Evolutionary conservation across 2,113 vertebrate species (phyloP).

Genomic region (Brachyistius frenatus): DNA sequence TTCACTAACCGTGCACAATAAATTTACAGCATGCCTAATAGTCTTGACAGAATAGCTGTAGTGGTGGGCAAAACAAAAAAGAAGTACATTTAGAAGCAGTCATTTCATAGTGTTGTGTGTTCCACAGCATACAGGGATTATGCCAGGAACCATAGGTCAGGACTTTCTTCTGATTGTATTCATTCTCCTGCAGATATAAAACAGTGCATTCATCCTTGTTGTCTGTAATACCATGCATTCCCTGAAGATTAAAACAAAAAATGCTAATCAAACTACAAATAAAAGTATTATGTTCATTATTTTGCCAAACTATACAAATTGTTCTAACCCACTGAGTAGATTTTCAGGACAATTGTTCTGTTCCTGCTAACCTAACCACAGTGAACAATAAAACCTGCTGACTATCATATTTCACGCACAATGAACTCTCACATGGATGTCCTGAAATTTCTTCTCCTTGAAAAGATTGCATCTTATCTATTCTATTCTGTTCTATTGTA

Average conservation of each 20-base stretch:
- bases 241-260: not conserved
- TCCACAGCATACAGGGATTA: slow-evolving; percentile 31
- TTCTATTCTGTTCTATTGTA: slow-evolving; percentile 2
- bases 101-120: slow-evolving; percentile 13
- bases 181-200: slow-evolving; percentile 21
- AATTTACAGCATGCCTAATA: slow-evolving; percentile 49
- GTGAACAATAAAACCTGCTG: slow-evolving; percentile 9
- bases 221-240: slow-evolving; percentile 3
- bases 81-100: slow-evolving; percentile 37
- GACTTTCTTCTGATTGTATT: slow-evolving; percentile 26
- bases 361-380: slow-evolving; percentile 6
- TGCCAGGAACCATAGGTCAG: slow-evolving; percentile 41
- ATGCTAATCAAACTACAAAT: slow-evolving; percentile 13
- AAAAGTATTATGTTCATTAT: not conserved
- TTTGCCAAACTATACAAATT: not conserved
- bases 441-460: slow-evolving; percentile 13
- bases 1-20: slow-evolving; percentile 44
- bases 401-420: slow-evolving; percentile 33
- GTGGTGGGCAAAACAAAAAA: slow-evolving; percentile 48
- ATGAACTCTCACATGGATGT: slow-evolving; percentile 6
- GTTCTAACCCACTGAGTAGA: slow-evolving; percentile 5
- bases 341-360: not conserved
- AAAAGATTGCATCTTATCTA: not conserved
- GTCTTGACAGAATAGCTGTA: slow-evolving; percentile 40
- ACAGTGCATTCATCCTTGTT: slow-evolving; percentile 6